Percentiles rank a stretch among this genome's conserved stretches.
phyloP scores from a whole-genome alignment of 2,888 invertebrate genomes.

The Fragum sueziense region DNA sequence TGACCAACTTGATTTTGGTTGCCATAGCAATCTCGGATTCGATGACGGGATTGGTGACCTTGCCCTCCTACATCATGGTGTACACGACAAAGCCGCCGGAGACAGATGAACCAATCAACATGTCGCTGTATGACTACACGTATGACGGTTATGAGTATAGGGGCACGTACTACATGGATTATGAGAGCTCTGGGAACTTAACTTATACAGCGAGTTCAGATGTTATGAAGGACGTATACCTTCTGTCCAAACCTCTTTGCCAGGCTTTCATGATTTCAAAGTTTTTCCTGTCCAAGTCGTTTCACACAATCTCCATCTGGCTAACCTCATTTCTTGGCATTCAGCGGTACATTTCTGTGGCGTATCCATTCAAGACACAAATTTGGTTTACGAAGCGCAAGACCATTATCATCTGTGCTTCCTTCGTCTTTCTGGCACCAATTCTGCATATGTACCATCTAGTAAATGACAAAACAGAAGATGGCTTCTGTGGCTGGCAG shows the following conservation, averaged over 20 bases:
- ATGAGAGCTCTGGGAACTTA: too few relatives aligned
- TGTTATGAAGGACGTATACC: background rate
- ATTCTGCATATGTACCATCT: conserved; percentile 33
- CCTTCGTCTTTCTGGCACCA: conserved; percentile 26
- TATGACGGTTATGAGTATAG: background rate
- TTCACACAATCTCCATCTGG: conserved; percentile 58
- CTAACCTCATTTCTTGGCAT: conserved; percentile 51
- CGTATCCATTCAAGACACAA: conserved; percentile 36
- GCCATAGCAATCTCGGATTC: conserved; percentile 54
- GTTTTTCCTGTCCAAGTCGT: conserved; percentile 38
- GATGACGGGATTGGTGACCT: conserved; percentile 51
- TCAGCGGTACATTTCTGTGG: conserved; percentile 51
- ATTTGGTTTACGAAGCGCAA: conserved; percentile 10
- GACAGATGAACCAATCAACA: background rate
- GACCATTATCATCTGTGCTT: background rate
- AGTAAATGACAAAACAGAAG: conserved; percentile 20
- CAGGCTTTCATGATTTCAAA: conserved; percentile 22
- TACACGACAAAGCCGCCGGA: conserved; percentile 14
- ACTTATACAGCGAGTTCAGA: too few relatives aligned
- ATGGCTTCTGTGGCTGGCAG: conserved; percentile 20
- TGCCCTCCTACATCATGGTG: conserved; percentile 39
- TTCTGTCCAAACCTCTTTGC: conserved; percentile 6
- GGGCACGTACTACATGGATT: background rate
- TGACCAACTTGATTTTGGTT: conserved; percentile 41
- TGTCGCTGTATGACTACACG: background rate